These are phyloP conservation scores for Propithecus coquereli DNA, from an alignment of 2,113 vertebrate species.

Conservation along the genomic window DNA sequence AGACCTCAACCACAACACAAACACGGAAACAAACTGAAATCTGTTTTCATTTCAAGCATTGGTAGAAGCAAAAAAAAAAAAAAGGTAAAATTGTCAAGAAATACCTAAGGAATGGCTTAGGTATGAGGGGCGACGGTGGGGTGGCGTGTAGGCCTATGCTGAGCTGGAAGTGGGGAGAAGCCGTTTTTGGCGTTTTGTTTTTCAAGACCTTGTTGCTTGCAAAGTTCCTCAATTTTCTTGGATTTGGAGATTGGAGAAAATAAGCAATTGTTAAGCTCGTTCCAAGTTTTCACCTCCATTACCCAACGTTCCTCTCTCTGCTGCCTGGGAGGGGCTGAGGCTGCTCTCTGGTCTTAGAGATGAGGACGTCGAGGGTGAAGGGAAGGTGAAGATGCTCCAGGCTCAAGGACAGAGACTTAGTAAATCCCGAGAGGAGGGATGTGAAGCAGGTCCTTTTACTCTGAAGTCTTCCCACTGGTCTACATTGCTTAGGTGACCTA, in stretches of 20 bases:
- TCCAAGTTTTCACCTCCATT: not conserved
- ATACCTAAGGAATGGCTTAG: not conserved
- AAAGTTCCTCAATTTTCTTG: not conserved
- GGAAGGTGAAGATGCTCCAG: not conserved
- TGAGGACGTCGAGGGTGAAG: not conserved
- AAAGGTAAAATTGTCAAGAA: not conserved
- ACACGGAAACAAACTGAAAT: not conserved
- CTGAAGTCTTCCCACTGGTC: not conserved
- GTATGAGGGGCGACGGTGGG: not conserved
- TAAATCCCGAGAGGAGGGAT: not conserved
- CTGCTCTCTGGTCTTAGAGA: not conserved
- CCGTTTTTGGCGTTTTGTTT: not conserved
- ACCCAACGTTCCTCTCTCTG: not conserved
- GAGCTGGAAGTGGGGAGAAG: not conserved
- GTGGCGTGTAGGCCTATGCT: fast-evolving
- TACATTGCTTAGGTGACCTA: not conserved
- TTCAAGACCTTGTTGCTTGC: not conserved
- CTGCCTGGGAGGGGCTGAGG: not conserved
- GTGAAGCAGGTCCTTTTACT: not conserved
- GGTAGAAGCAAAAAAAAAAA: not conserved
- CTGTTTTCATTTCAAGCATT: conserved; percentile 18
- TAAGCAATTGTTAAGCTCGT: not conserved
- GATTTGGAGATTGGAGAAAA: not conserved
- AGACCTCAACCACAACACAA: not conserved
- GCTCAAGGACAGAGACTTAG: not conserved